phyloP scores from a whole-genome alignment of 2,113 vertebrate genomes.

The Hypocryptadius cinnamomeus region DNA sequence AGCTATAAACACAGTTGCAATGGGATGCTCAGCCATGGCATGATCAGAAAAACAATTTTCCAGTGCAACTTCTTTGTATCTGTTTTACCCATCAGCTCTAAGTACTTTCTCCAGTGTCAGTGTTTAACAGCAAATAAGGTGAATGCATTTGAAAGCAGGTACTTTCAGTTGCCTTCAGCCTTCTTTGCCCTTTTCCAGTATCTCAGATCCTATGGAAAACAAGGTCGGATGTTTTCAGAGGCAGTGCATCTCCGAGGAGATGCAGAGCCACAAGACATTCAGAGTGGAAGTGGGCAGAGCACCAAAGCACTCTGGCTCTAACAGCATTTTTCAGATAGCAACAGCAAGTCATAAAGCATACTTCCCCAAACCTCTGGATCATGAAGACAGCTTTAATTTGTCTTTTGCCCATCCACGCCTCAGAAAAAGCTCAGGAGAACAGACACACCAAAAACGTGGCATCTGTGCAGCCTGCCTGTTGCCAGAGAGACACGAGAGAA shows the following conservation, averaged over 20 bases:
- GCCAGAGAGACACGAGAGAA: not conserved
- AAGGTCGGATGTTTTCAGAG: not conserved
- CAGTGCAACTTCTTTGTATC: not conserved
- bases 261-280: not conserved
- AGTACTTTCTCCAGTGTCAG: not conserved
- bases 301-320: not conserved
- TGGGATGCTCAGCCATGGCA: not conserved
- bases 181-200: not conserved
- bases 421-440: not conserved
- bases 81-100: not conserved
- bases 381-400: not conserved
- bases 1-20: not conserved
- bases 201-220: not conserved
- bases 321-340: not conserved
- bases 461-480: not conserved
- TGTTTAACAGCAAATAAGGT: not conserved
- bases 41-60: not conserved
- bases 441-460: not conserved
- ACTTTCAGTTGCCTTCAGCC: not conserved
- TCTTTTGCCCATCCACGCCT: not conserved
- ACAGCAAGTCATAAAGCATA: not conserved
- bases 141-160: not conserved
- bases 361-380: not conserved
- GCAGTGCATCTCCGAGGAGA: accelerated
- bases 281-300: not conserved